Percentiles rank a stretch among this genome's conserved stretches.
Evolutionary conservation across 2,113 vertebrate genomes (phyloP).

Genomic region (Synodontis membranacea): DNA sequence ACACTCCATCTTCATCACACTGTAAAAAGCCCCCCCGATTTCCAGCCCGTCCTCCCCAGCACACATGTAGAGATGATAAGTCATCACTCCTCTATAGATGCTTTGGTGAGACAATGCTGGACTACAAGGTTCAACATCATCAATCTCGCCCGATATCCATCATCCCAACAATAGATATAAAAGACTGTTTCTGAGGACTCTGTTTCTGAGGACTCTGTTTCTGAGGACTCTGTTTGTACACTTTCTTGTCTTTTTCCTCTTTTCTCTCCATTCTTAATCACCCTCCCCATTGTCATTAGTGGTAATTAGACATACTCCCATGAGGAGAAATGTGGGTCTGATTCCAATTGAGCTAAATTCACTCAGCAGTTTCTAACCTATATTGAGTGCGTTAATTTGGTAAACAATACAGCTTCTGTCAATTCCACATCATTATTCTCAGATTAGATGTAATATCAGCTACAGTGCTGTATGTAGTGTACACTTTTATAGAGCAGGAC

Average conservation of each 20-base stretch:
- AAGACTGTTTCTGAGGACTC: slow-evolving; percentile 54
- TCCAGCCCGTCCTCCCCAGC: slow-evolving; percentile 62
- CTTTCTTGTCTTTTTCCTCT: slow-evolving; percentile 23
- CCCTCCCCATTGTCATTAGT: neutral
- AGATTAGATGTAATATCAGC: neutral
- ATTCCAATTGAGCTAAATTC: neutral
- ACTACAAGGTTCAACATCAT: slow-evolving; percentile 74
- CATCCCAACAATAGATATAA: slow-evolving; percentile 77
- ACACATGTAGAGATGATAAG: slow-evolving; percentile 77
- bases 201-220: neutral
- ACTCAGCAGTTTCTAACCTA: neutral
- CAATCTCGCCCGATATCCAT: slow-evolving; percentile 76
- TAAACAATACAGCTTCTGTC: neutral
- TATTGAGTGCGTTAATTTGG: neutral
- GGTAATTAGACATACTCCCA: slow-evolving; percentile 35
- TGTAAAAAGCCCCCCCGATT: slow-evolving; percentile 62
- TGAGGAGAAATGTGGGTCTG: neutral
- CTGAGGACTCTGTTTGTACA: neutral
- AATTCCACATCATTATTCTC: neutral
- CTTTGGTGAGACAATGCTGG: slow-evolving; percentile 71
- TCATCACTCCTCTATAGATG: slow-evolving; percentile 67
- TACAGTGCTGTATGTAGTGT: neutral
- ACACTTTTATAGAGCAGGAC: neutral
- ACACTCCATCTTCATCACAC: slow-evolving; percentile 67
- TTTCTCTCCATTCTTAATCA: neutral